Evolutionary conservation across 2,797 vertebrate genomes (phyloP), one percentile per base, ranked within the genome.

Genomic region (Hydrolagus colliei): DNA sequence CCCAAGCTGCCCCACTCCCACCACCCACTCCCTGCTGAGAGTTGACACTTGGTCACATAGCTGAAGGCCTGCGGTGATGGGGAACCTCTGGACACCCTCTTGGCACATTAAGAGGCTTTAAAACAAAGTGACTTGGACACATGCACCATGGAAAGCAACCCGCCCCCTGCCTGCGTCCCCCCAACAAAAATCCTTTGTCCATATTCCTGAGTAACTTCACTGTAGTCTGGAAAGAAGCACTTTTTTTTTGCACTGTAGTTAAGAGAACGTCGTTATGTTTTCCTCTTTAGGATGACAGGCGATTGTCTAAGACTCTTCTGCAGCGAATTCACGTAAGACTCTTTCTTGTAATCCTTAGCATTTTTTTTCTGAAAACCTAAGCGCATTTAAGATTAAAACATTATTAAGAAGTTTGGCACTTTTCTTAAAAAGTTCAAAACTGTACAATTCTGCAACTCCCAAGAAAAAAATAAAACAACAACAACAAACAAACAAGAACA

Each of bases 241-340:
- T 71, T 71, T 12, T 27, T 71, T 71, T 12, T 27, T 84, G 52
- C 41, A 94, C 90, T 90, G 92, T 92, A 90, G 88, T 90, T 88
- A 89, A 93, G 92, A 52, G 41, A 52, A 52, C 41, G 41, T 52
- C 90, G 90, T 92, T 89, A 87, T 89, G 92, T 91, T 92, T 88
- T 88, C 89, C 93, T 91, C 91, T 92, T 94, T 93, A 94, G 94
- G 93, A 96, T 96, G 94, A 92, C 94, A 93, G 95, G 95, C 92
- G 95, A 97, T 98, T 98, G 96, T 98, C 96, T 96, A 96, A 96
- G 95, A 98, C 96, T 96, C 41, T 52, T 94, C 88, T 92, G 89
- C 92, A 95, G 94, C 94, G 93, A 95, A 92, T 95, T 90, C 91
- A 84, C 67, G 95, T 96, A 97, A 96, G 95, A 97, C 95, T 95